A percentile compares a stretch with the other conserved stretches of the same genome.
Evolutionary conservation across 2,888 invertebrate species (phyloP).

Genomic region (Drosophila koepferae): DNA sequence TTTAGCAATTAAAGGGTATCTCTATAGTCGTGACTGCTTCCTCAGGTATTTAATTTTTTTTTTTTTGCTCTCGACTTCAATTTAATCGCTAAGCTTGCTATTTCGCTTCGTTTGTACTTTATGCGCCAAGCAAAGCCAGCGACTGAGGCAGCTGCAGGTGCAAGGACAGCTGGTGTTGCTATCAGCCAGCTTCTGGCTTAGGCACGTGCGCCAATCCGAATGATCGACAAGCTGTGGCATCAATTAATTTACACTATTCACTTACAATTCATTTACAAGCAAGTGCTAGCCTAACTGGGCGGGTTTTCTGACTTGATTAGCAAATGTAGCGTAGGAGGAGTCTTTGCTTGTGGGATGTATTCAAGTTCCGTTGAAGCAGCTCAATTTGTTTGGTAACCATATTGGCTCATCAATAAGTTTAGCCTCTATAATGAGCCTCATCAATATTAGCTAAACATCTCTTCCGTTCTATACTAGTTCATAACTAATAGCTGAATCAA

Average conservation of each 20-base stretch:
- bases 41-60: neutral
- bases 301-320: neutral
- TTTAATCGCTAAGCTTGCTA: neutral
- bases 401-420: too few species aligned
- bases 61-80: neutral
- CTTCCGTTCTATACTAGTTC: too few species aligned
- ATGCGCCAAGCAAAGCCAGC: neutral
- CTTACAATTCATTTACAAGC: neutral
- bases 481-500: too few species aligned
- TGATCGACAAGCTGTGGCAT: constrained; percentile 44
- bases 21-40: neutral
- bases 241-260: constrained; percentile 15
- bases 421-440: too few species aligned
- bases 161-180: neutral
- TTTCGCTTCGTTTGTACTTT: neutral
- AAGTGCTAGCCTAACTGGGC: neutral
- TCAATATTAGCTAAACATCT: too few species aligned
- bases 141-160: neutral
- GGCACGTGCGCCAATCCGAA: constrained; percentile 39
- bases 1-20: neutral
- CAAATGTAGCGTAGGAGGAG: neutral
- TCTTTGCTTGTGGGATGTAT: neutral
- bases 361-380: neutral
- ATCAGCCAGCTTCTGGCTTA: constrained; percentile 9
- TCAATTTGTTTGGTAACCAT: neutral